Evolutionary conservation across 2,888 invertebrate genomes (phyloP).

Genomic region (Neuroscelio doddi): DNA sequence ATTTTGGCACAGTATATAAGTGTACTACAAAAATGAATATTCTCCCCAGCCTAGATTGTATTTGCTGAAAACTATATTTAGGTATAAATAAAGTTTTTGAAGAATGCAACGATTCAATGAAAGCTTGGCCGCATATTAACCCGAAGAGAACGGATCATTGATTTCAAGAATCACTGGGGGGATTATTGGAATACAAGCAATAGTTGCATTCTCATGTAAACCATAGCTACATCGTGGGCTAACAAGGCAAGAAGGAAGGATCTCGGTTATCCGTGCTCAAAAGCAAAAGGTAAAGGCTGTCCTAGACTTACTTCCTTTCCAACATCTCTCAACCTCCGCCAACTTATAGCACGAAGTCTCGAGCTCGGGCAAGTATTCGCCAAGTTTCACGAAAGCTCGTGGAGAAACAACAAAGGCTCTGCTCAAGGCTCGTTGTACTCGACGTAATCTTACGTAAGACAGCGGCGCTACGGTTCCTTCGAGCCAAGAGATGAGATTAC

Average conservation of each 20-base stretch:
- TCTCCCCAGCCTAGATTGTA: no score
- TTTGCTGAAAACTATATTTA: no score
- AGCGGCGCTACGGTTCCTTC: conserved; percentile 17
- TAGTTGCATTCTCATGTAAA: conserved; percentile 21
- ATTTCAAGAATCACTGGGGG: no score
- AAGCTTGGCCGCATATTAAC: no score
- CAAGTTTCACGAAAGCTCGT: conserved; percentile 45
- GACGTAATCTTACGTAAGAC: conserved; percentile 55
- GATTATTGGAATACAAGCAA: no score
- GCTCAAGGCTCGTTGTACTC: conserved; percentile 54
- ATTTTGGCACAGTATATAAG: no score
- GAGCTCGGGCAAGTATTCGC: conserved; percentile 45
- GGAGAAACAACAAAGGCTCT: conserved; percentile 59
- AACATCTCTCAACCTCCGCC: conserved; percentile 8
- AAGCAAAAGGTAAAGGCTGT: conserved; percentile 8
- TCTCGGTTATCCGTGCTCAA: background rate
- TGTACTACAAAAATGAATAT: no score
- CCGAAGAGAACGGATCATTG: no score
- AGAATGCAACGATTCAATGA: no score
- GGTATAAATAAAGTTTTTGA: no score
- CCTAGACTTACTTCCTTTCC: conserved; percentile 6
- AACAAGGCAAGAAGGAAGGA: no score
- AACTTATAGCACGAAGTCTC: conserved; percentile 37
- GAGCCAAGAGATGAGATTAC: conserved; percentile 5
- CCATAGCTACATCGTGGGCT: conserved; percentile 20